phyloP scores from a whole-genome alignment of 2,797 vertebrate genomes.

The Myoxocephalus aenaeus region DNA sequence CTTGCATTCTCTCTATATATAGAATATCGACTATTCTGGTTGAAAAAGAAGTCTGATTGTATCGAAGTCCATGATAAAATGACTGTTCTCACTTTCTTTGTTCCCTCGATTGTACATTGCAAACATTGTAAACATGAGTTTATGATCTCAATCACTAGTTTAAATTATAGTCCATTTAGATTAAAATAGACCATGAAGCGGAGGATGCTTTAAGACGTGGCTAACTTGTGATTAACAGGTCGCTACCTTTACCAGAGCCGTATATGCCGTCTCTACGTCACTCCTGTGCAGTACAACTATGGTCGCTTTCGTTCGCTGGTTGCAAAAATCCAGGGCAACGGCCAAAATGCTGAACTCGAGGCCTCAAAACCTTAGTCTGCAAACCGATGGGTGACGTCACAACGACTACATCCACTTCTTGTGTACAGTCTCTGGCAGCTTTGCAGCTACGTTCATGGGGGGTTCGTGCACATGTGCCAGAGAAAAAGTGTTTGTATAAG shows the following conservation, averaged over 20 bases:
- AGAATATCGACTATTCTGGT: background rate
- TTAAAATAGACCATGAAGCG: too few relatives aligned
- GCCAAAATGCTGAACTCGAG: background rate
- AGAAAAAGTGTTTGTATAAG: slow-evolving; percentile 17
- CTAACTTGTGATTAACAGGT: too few relatives aligned
- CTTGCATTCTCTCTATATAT: background rate
- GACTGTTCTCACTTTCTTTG: too few relatives aligned
- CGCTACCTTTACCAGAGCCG: background rate
- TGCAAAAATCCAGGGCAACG: background rate
- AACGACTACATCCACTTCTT: background rate
- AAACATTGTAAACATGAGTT: too few relatives aligned
- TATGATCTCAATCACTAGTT: too few relatives aligned
- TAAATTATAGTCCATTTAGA: too few relatives aligned
- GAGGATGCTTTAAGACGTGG: too few relatives aligned
- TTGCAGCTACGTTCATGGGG: background rate
- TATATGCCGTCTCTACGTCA: too few relatives aligned
- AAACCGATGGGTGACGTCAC: background rate
- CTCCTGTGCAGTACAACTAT: too few relatives aligned
- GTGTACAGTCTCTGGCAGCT: background rate
- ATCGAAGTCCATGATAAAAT: too few relatives aligned
- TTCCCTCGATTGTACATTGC: too few relatives aligned
- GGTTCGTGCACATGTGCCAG: background rate
- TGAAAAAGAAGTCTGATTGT: background rate
- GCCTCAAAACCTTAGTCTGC: background rate
- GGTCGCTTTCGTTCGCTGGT: too few relatives aligned